Percentiles rank a stretch among this genome's conserved stretches.
Conservation (phyloP, 2,797 vertebrate species). For the Melopsittacus undulatus region DNA sequence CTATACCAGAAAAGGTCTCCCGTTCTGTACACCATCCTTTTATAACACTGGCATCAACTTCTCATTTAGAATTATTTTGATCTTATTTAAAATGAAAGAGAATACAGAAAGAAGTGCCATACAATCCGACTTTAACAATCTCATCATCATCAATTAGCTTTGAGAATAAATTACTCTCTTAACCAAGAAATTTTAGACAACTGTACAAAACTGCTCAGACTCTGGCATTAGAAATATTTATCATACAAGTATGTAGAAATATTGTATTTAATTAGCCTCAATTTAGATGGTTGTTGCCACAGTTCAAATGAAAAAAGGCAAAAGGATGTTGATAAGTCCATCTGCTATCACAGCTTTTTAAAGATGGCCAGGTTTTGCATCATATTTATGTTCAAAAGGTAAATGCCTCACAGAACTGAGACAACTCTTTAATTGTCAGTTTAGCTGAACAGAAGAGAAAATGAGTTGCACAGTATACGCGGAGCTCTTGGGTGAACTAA, state of each 20-base stretch:
- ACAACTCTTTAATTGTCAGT: background rate
- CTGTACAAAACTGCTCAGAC: background rate
- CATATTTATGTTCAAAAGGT: background rate
- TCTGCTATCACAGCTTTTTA: background rate
- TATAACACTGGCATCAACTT: conserved; percentile 26
- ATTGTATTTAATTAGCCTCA: conserved; percentile 38
- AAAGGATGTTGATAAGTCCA: background rate
- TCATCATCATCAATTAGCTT: conserved; percentile 55
- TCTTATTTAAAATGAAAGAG: conserved; percentile 12
- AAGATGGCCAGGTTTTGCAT: background rate
- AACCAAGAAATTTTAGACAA: conserved; percentile 64
- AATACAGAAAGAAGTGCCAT: conserved; percentile 3
- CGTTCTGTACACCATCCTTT: conserved; percentile 46
- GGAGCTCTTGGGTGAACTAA: background rate
- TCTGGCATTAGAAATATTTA: conserved; percentile 37
- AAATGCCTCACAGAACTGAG: background rate
- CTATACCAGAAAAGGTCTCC: background rate
- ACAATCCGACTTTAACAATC: conserved; percentile 44
- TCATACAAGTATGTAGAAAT: conserved; percentile 53
- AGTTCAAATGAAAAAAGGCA: conserved; percentile 3
- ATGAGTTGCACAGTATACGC: background rate
- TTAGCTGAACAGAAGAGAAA: background rate
- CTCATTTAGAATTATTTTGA: conserved; percentile 20
- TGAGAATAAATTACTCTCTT: conserved; percentile 64
- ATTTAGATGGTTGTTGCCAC: conserved; percentile 8